phyloP scores from a whole-genome alignment of 2,113 vertebrate species.

The Ploceus nigricollis region DNA sequence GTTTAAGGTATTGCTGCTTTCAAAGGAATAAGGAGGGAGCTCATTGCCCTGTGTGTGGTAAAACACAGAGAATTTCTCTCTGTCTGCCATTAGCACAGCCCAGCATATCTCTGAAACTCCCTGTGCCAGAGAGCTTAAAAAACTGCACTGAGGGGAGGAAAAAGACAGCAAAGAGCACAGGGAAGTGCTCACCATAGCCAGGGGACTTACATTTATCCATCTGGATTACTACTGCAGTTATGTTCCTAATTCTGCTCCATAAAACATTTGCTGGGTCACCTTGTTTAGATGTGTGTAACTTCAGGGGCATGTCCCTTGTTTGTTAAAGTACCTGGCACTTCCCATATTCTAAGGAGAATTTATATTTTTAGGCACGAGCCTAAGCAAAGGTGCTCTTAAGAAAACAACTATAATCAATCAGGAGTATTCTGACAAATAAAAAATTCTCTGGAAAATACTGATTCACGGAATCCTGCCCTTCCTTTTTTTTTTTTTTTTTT shows the following conservation, averaged over 20 bases:
- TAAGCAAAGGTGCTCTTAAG: neutral
- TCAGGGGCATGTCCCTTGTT: neutral
- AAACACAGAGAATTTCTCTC: neutral
- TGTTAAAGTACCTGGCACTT: neutral
- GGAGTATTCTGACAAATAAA: neutral
- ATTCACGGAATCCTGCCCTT: neutral
- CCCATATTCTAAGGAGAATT: neutral
- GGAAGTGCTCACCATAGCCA: neutral
- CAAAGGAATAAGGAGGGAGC: neutral
- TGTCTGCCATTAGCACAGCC: neutral
- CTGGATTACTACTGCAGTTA: neutral
- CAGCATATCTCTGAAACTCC: neutral
- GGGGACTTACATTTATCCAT: neutral
- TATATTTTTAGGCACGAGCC: neutral
- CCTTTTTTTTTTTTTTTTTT: neutral
- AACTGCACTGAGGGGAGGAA: neutral
- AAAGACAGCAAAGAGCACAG: neutral
- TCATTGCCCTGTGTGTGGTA: neutral
- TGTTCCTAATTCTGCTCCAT: neutral
- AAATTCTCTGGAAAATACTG: neutral
- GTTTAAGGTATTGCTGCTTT: neutral
- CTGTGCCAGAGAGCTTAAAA: neutral
- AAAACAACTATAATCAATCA: neutral
- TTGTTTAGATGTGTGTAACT: neutral
- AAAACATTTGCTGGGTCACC: neutral